phyloP scores from a whole-genome alignment of 2,888 invertebrate genomes.

The Plutella xylostella region DNA sequence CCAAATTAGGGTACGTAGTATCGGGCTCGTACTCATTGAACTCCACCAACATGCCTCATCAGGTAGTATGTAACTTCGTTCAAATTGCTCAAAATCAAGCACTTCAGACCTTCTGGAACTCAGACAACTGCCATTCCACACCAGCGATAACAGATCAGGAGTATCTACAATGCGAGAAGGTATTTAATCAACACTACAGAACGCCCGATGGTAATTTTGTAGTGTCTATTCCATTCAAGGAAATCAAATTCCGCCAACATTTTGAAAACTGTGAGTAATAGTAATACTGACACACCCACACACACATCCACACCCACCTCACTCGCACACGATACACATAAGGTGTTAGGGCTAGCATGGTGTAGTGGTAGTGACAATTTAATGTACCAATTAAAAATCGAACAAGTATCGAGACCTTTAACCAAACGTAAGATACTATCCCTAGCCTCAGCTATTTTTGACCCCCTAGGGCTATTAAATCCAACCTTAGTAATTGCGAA shows the following conservation, averaged over 20 bases:
- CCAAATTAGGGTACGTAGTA: slow-evolving; percentile 10
- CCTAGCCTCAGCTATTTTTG: slow-evolving; percentile 10
- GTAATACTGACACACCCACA: not conserved
- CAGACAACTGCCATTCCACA: too few species aligned
- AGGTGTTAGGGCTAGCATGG: slow-evolving; percentile 12
- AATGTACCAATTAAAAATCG: not conserved
- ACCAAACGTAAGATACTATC: slow-evolving; percentile 13
- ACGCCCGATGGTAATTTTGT: slow-evolving; percentile 1
- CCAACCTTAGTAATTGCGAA: slow-evolving; percentile 10
- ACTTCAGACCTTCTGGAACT: too few species aligned
- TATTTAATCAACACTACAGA: not conserved
- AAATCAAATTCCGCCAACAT: slow-evolving; percentile 13
- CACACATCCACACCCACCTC: not conserved
- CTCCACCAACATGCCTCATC: too few species aligned
- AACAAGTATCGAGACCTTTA: not conserved
- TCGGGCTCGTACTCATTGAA: slow-evolving; percentile 1
- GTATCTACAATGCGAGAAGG: not conserved
- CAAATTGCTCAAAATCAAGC: too few species aligned
- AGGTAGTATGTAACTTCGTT: not conserved
- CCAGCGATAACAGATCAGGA: not conserved
- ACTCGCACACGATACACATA: slow-evolving; percentile 5
- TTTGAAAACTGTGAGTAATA: not conserved
- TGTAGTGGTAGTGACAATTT: slow-evolving; percentile 5
- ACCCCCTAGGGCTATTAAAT: slow-evolving; percentile 11
- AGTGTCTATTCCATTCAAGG: slow-evolving; percentile 1